Evolutionary conservation across 2,888 invertebrate species (phyloP).

Genomic region (Lochmaea capreae): DNA sequence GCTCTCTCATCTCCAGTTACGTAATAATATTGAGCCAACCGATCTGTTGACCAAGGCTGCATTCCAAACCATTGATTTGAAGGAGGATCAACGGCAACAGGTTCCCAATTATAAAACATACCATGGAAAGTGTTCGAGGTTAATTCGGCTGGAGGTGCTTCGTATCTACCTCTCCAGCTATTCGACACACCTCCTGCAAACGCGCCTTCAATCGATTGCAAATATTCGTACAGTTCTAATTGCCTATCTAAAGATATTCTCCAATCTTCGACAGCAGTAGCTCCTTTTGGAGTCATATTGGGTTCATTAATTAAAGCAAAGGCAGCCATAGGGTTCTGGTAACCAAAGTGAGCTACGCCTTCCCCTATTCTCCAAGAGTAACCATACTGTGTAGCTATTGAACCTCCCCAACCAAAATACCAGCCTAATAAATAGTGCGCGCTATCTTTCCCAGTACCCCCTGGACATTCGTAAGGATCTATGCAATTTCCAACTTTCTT

Average conservation of each 20-base stretch:
- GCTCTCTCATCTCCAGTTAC: constrained; percentile 48
- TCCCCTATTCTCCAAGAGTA: constrained; percentile 52
- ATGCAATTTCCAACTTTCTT: constrained; percentile 50
- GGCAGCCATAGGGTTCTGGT: constrained; percentile 51
- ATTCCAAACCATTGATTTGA: constrained; percentile 43
- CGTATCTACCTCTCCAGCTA: constrained; percentile 51
- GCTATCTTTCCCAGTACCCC: constrained; percentile 47
- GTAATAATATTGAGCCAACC: constrained; percentile 51
- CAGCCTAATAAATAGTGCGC: constrained; percentile 51
- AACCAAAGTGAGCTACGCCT: constrained; percentile 49
- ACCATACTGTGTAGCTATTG: constrained; percentile 41
- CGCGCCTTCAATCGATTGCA: constrained; percentile 49
- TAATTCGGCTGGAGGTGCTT: constrained; percentile 42
- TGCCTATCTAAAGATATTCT: constrained; percentile 47
- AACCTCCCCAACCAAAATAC: constrained; percentile 51
- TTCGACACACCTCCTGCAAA: constrained; percentile 51
- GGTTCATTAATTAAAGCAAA: constrained; percentile 46
- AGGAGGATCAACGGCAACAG: constrained; percentile 40
- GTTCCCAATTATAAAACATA: constrained; percentile 51
- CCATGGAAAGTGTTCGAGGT: constrained; percentile 44
- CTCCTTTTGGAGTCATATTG: constrained; percentile 45
- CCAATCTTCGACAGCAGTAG: constrained; percentile 49
- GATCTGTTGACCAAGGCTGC: constrained; percentile 50
- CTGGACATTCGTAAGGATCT: constrained; percentile 43
- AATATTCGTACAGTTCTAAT: constrained; percentile 48